Evolutionary conservation across 1,140 invertebrate species (phyloP), one percentile per base, ranked within the genome.

Genomic region (Pseudomyrmex pallidus): DNA sequence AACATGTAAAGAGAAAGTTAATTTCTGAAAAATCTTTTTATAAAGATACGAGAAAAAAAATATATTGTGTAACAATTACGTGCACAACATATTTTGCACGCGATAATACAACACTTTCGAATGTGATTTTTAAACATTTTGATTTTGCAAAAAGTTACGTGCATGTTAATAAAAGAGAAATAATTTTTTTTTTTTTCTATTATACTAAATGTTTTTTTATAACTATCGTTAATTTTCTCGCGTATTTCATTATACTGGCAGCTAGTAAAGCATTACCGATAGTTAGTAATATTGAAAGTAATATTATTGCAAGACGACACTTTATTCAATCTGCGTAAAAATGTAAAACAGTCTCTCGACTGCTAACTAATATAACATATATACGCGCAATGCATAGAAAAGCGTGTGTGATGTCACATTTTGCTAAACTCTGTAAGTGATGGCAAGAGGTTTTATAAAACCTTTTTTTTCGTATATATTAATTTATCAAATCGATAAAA

Each of bases 261-360:
- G 74, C 46, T 68, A 78, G 25, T 78, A 35, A 35, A 35, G 35
- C 35, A 78, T 57, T 78, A 68, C 22, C 74, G 64, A 57, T 78
- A 13, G 64, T 59, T 59, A 78, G n/a, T 78, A 78, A 78, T 54
- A 59, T 17, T 0, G 12, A 15, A 48, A 78, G 7, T 48, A 10
- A 70, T 59, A 7, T 25, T 48, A 0, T 46, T 12, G 2, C 5
- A 35, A 4, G 35, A 35, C 7, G 35, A 35, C 35, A 35, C 5
- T 35, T 35, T 35, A 1, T 35, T 35, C 25, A 25, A 56, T 46
- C 4, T 67, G 5, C 12, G 20, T 35, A 22, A 68, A 52, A 25
- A 46, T 56, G 22, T 46, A 12, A 22, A 67, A 50, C 0, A 62
- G 7, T 25, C 50, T 25, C 1, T 35, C 35, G 7, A 35, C 5